Base-by-base conservation (phyloP, 1,140 invertebrate species). In the Glomeris maerens region DNA sequence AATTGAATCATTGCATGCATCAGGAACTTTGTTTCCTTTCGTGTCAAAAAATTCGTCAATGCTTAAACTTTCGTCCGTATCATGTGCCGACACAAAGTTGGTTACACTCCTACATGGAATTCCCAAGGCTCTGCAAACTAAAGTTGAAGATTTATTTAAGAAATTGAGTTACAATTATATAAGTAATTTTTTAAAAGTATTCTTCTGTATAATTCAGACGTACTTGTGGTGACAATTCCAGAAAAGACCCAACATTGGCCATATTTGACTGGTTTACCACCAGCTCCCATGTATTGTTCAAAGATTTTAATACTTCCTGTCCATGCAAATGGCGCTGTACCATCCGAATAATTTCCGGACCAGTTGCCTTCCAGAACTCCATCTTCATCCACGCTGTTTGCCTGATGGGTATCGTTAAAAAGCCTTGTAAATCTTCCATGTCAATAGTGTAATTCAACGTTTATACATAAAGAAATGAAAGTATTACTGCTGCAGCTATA, bases 211-310 rank as follows among this genome's bases (percentile, higher is more conserved):
- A 4, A 25, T 26, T 38, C 13, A 23, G n/a, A 50, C 51, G 68
- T 64, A 72, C 81, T 71, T 57, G 78, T 78, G 27, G 76, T 81
- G 7, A 76, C 67, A 13, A 84, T 72, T 17, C 78, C 81, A 39
- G 80, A 75, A 59, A 83, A 84, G 0, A 84, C 80, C 80, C 80
- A 85, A 61, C 81, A 85, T 59, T 84, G 82, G 1, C 80, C 81
- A 60, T 78, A 85, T 22, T 74, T 74, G 13, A 84, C 81, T 5
- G 77, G 68, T 50, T 67, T 60, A 59, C 73, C 67, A 17, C 60
- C 60, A 0, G 69, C 75, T 48, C 73, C 69, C 44, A 78, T 64
- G 62, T 73, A 81, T 55, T 80, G 62, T 45, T 75, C 69, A 7
- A 81, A 58, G 55, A 81, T 81, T 10, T 72, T 69, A 2, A 76